Base-by-base conservation (phyloP, 2,797 vertebrate genomes). In the Coreius guichenoti region DNA sequence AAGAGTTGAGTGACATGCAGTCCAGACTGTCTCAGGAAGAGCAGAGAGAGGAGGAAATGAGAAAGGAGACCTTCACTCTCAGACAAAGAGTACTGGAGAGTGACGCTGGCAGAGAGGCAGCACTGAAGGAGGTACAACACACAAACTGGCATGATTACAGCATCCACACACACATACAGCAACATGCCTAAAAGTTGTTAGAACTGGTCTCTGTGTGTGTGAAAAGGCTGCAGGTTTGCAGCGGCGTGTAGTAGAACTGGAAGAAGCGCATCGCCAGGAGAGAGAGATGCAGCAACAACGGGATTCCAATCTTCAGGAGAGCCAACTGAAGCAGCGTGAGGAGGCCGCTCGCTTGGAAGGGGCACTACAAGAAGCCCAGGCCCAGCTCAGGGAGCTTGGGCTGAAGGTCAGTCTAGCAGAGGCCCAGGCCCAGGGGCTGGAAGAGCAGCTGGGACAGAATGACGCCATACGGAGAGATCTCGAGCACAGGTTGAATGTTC, bases 1-100 rank as follows among this genome's bases (percentile, higher is more conserved):
- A 91, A 74, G 96, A 97, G 88, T 82, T 96, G 85, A 78, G 2
- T 3, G 92, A 94, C 81, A 91, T 97, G 84, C 95, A 95, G 90
- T 91, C 90, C 56, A 94, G 87, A 31, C 76, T 95, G 1, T 77
- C 90, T 45, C 92, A 92, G 87, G 95, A 96, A 33, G 93, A 95
- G 61, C 93, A 94, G 87, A 93, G 83, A 54, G 92, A 92, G 82
- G 95, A 95, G 90, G 95, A 93, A 89, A 92, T 92, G 21, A 90
- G 86, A 16, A 88, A 72, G n/a, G 93, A 96, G 89, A 89, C 86
- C 1, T 92, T 95, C 72, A 76, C 87, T 78, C 92, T 96, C 43
- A 95, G 91, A 91, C 94, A 95, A 89, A 93, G 88, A 88, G 87
- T 92, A 2, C 89, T 94, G 3, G 93, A 95, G 90, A 92, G 92